Base-by-base conservation (phyloP, 2,797 vertebrate genomes). In the Spinibarbus caldwelli region DNA sequence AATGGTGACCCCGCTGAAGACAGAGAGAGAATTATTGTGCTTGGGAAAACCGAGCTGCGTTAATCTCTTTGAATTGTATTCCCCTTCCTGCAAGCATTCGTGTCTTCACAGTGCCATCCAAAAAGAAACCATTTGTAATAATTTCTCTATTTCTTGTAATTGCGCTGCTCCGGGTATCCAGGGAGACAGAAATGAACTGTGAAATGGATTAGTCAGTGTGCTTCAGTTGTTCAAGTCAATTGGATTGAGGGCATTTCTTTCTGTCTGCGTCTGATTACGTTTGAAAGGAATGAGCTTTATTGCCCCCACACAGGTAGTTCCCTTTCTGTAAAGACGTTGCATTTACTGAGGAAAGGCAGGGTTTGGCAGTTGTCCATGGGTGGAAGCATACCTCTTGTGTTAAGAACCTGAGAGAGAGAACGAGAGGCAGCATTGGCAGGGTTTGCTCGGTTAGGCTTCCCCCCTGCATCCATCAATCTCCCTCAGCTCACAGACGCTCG, bases 381-480 rank as follows among this genome's bases (percentile, higher is more conserved):
- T 2, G 54, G 38, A 80, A 52, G 29, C 6, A 7, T 62, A 41
- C 36, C 21, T 82, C 26, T 66, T 52, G 49, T 57, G 66, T 85
- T 85, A 62, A 62, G 23, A 77, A 77, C 72, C 23, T 76, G 31
- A 70, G 66, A 79, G 62, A 49, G 82, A 54, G 47, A 38, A 31
- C 3, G 31, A 70, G 64, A 29, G 31, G 67, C n/a, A 49, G 29
- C 15, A 38, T 79, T 85, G 67, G 54, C 77, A 64, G 41, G 38
- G 41, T 41, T 64, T 80, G 83, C 83, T 72, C 49, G 2, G 83
- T 72, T 83, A 59, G 83, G 67, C 41, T 59, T 41, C 43, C 62
- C 81, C 81, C 34, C 64, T 79, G 82, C 67, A 85, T 75, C 84
- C 85, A 90, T 90, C 86, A 89, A 89, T 90, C 89, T 88, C 77